phyloP scores from a whole-genome alignment of 30 jellyfish, hydroid and myxozoan genomes.

The Cassiopea andromeda region DNA sequence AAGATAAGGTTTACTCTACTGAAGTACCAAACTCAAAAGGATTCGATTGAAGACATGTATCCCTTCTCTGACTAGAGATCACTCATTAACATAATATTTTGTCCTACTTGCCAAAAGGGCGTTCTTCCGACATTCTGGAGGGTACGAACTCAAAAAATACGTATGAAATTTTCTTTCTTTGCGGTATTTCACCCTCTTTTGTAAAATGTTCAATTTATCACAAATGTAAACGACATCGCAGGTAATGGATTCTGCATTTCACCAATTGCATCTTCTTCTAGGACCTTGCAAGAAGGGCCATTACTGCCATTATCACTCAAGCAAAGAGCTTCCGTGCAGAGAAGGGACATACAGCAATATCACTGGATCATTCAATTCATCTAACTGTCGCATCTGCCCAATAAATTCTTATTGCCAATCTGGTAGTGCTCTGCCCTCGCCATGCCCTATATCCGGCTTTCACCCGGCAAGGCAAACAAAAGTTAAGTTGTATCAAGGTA shows the following conservation, averaged over 20 bases:
- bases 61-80: no score
- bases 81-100: no score
- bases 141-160: no score
- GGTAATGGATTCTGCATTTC: not conserved
- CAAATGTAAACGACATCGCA: not conserved
- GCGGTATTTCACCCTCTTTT: not conserved
- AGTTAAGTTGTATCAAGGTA: not conserved
- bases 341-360: conserved; percentile 51
- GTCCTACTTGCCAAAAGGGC: no score
- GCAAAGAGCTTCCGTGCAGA: conserved; percentile 42
- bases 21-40: no score
- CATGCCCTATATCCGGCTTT: conserved; percentile 12
- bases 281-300: conserved; percentile 50
- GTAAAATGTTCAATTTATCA: no score
- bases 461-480: not conserved
- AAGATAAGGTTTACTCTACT: no score
- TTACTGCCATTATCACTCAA: conserved; percentile 33
- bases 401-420: conserved; percentile 15
- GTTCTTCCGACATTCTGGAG: no score
- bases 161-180: no score
- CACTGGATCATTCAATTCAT: conserved; percentile 27
- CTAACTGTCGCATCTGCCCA: conserved; percentile 31
- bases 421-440: not conserved
- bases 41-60: no score
- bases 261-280: not conserved